Percentiles rank a stretch among this genome's conserved stretches.
Conservation (phyloP, 2,888 invertebrate genomes). For the Phasia obesa region DNA sequence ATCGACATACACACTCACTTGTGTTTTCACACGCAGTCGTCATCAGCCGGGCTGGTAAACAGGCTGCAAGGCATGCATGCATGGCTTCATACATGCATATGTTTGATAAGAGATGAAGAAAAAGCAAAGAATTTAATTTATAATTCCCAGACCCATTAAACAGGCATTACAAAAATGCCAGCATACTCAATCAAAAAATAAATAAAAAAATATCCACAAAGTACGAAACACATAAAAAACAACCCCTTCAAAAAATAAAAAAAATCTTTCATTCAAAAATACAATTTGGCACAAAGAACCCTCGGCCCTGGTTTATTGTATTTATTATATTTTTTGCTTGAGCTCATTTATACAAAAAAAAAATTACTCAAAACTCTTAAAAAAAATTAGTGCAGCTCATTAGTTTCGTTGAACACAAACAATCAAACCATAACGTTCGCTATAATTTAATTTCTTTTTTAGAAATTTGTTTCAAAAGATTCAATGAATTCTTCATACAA, state of each 20-base stretch:
- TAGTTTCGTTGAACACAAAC: constrained; percentile 71
- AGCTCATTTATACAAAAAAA: constrained; percentile 15
- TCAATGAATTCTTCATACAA: constrained; percentile 33
- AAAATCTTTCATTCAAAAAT: constrained; percentile 30
- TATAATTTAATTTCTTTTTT: constrained; percentile 51
- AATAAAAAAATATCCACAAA: constrained; percentile 12
- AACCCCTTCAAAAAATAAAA: constrained; percentile 51
- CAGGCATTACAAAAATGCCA: constrained; percentile 66
- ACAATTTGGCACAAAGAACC: constrained; percentile 51
- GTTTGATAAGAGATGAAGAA: constrained; percentile 40
- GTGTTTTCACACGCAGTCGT: background rate
- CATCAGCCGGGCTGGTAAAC: constrained; percentile 34
- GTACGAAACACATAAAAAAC: constrained; percentile 17
- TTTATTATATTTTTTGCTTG: constrained; percentile 22
- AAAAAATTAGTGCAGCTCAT: constrained; percentile 74
- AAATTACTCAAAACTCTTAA: constrained; percentile 22
- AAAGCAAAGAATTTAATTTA: constrained; percentile 58
- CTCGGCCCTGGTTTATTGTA: constrained; percentile 25
- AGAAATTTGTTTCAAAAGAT: constrained; percentile 27
- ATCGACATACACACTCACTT: constrained; percentile 43
- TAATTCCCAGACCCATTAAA: constrained; percentile 70
- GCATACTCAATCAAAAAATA: constrained; percentile 41
- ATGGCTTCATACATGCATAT: constrained; percentile 44
- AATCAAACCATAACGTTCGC: constrained; percentile 57
- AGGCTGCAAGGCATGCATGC: constrained; percentile 27